These are phyloP conservation scores for Dichetophora obliterata DNA, from an alignment of 2,888 invertebrate species.

Conservation along the genomic window DNA sequence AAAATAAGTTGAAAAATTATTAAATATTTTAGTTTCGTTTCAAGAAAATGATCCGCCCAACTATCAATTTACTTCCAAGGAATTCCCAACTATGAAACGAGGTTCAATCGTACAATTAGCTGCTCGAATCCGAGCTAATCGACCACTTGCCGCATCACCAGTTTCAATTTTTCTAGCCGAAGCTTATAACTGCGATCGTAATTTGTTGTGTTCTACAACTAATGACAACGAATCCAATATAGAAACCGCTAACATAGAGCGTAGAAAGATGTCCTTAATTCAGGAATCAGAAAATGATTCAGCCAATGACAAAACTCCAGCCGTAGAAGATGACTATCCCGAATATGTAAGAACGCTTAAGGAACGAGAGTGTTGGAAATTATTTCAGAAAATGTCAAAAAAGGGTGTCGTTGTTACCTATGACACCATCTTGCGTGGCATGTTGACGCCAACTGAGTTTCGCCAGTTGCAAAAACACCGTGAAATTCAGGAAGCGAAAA, in stretches of 20 bases:
- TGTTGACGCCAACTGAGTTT: constrained; percentile 81
- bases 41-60: constrained; percentile 68
- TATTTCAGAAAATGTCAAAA: constrained; percentile 77
- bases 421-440: constrained; percentile 78
- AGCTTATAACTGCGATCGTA: constrained; percentile 26
- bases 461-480: constrained; percentile 73
- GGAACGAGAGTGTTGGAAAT: constrained; percentile 78
- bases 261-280: background rate
- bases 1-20: background rate
- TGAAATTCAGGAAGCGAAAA: constrained; percentile 63
- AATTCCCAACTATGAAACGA: constrained; percentile 67
- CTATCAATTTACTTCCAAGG: constrained; percentile 64
- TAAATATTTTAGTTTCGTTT: constrained; percentile 65
- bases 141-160: constrained; percentile 69
- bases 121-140: constrained; percentile 65
- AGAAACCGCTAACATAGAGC: constrained; percentile 11
- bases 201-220: background rate
- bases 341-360: constrained; percentile 72
- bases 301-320: background rate
- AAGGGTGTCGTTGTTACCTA: constrained; percentile 78
- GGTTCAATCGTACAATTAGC: constrained; percentile 68
- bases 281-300: constrained; percentile 15
- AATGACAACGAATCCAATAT: background rate
- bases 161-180: constrained; percentile 64
- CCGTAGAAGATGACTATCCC: constrained; percentile 64